phyloP scores from a whole-genome alignment of 2,888 invertebrate genomes.

The Melinaea marsaeus region DNA sequence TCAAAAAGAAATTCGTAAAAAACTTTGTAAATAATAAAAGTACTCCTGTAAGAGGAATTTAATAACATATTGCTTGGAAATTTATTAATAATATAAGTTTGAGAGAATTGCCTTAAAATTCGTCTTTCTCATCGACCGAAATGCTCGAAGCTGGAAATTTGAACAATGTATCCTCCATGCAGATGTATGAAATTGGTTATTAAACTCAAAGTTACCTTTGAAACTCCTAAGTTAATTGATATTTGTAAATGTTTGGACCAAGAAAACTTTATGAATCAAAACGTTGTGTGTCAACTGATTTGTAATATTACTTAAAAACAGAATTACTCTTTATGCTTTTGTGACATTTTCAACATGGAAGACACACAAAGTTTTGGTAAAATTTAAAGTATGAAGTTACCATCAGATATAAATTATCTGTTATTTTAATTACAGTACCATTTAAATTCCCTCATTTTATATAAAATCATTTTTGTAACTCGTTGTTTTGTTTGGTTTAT shows the following conservation, averaged over 20 bases:
- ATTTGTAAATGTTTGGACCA: neutral
- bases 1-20: constrained; percentile 17
- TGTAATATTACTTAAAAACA: no score
- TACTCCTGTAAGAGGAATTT: constrained; percentile 30
- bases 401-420: no score
- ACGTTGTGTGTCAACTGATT: no score
- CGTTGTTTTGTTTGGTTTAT: no score
- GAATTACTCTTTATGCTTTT: no score
- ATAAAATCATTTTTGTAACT: no score
- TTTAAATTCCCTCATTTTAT: no score
- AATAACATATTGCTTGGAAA: constrained; percentile 36
- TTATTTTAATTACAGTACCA: no score
- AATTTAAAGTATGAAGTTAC: no score
- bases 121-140: constrained; percentile 24
- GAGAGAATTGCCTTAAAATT: constrained; percentile 37
- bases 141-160: constrained; percentile 13
- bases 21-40: constrained; percentile 34
- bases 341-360: no score
- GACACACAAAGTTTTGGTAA: no score
- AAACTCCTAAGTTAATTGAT: neutral
- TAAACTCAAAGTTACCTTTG: constrained; percentile 1
- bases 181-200: constrained; percentile 8
- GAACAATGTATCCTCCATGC: constrained; percentile 14
- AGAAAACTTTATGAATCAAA: neutral
- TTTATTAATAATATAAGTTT: constrained; percentile 40